phyloP scores from a whole-genome alignment of 2,113 vertebrate species.

The Orthonyx spaldingii region DNA sequence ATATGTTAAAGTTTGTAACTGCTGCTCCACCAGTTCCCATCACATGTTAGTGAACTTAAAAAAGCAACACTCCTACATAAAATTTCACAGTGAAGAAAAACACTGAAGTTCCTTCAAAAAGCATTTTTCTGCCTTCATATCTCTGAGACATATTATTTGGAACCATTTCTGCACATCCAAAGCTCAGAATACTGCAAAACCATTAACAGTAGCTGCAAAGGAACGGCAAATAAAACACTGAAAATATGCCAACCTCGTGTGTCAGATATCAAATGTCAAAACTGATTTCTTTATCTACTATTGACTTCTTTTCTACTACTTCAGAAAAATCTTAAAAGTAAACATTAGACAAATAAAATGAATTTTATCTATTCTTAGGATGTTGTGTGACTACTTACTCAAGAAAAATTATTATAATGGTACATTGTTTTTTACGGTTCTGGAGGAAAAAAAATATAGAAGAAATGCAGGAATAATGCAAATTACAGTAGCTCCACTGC shows the following conservation, averaged over 20 bases:
- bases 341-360: not conserved
- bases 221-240: not conserved
- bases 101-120: not conserved
- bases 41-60: slow-evolving; percentile 21
- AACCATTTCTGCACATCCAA: not conserved
- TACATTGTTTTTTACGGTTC: not conserved
- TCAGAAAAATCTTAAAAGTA: not conserved
- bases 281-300: not conserved
- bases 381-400: not conserved
- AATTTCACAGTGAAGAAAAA: not conserved
- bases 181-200: not conserved
- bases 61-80: slow-evolving; percentile 37
- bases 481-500: not conserved
- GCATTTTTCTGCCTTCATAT: not conserved
- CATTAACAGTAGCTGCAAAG: not conserved
- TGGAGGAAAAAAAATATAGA: not conserved
- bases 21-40: not conserved
- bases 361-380: not conserved
- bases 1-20: not conserved
- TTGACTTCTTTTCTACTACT: not conserved
- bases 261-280: slow-evolving; percentile 1
- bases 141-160: not conserved
- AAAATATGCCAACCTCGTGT: not conserved
- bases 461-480: not conserved
- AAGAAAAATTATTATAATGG: not conserved